Base-by-base conservation (phyloP, 2,113 vertebrate species). In the Junco hyemalis region DNA sequence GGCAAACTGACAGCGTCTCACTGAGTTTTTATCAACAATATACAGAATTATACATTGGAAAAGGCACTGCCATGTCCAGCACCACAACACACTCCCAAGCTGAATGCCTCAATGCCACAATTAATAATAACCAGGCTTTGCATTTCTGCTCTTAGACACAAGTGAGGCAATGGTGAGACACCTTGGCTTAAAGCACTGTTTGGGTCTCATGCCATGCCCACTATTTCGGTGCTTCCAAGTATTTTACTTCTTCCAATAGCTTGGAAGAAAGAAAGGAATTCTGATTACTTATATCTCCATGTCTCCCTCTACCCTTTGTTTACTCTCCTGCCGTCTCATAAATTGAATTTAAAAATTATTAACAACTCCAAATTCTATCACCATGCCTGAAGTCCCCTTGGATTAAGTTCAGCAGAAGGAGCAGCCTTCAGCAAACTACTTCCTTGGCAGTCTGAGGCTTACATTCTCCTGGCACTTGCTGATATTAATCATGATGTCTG, bases 1-100 rank as follows among this genome's bases (percentile, higher is more conserved):
- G 15, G 25, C 35, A 59, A 81, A 36, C 3, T 29, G 10, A 12
- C 7, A 35, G 21, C 0, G 0, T 7, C 16, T 50, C 38, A 15
- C 11, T 15, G 14, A 87, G 28, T 24, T 92, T 59, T 14, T 12
- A 15, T 29, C 38, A 45, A 11, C 20, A 54, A 16, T 2, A 22
- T 26, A 48, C 7, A 44, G 8, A 45, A 40, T 12, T 5, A 5
- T 12, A 23, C 33, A 20, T 0, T 16, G 50, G 33, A 28, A 59
- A 24, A 53, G 1, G 5, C 44, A 31, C 36, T 68, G 31, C 29
- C 18, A 54, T 11, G 5, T 31, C 11, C 18, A 54, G 53, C 47
- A 33, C 22, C 56, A 66, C 50, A 36, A 4, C 8, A 21, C 23
- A 31, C 8, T 7, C 11, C 29, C 36, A 61, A 68, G 5, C 6